Evolutionary conservation across 2,888 invertebrate species (phyloP).

Genomic region (Tenthredo scrophulariae): DNA sequence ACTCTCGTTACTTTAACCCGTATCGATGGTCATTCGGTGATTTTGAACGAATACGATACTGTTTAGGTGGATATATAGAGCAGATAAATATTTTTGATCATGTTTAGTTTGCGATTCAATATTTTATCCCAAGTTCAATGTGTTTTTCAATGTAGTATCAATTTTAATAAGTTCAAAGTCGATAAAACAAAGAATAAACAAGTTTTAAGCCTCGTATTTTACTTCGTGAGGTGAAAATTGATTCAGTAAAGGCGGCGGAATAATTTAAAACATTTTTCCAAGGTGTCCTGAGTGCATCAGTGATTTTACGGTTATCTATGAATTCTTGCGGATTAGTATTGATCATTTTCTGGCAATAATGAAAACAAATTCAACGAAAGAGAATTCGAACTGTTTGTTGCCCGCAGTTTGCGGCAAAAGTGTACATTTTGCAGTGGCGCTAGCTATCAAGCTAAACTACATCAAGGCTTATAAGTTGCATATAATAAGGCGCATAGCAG

Average conservation of each 20-base stretch:
- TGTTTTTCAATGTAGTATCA: neutral
- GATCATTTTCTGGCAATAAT: neutral
- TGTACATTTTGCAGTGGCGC: neutral
- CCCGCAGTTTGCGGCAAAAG: neutral
- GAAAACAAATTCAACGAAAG: neutral
- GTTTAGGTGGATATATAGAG: neutral
- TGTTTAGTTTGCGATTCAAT: neutral
- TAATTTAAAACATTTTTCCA: neutral
- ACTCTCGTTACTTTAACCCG: slow-evolving; percentile 13
- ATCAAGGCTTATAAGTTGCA: no score
- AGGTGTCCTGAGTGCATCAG: neutral
- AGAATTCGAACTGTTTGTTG: neutral
- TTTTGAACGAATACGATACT: slow-evolving; percentile 11
- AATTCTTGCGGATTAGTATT: neutral
- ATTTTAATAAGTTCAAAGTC: neutral
- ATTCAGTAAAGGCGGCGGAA: neutral
- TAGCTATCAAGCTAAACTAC: no score
- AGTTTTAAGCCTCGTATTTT: neutral
- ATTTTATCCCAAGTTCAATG: neutral
- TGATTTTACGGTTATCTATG: neutral
- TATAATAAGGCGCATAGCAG: no score
- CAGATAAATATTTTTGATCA: neutral
- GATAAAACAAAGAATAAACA: neutral
- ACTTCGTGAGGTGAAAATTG: neutral
- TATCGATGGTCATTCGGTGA: slow-evolving; percentile 36